Percentiles rank a stretch among this genome's conserved stretches.
These are phyloP conservation scores for Psephotus haematonotus DNA, from an alignment of 2,113 vertebrate genomes.

Conservation along the genomic window DNA sequence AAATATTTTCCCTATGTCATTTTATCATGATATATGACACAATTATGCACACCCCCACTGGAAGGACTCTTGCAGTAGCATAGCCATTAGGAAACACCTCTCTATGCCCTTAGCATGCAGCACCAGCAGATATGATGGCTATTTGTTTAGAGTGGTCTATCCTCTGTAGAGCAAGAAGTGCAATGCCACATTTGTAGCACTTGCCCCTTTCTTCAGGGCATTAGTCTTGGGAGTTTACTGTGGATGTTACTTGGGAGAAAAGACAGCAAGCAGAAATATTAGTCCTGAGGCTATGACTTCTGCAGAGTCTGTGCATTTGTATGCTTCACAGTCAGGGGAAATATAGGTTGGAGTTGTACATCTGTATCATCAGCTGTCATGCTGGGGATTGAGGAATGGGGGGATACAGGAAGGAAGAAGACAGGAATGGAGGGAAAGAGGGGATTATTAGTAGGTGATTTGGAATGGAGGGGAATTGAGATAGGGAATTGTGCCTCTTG, in stretches of 20 bases:
- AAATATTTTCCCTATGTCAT: neutral
- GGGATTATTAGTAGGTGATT: neutral
- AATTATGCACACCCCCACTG: neutral
- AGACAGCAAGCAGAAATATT: neutral
- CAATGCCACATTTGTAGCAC: neutral
- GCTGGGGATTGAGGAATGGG: neutral
- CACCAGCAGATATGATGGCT: neutral
- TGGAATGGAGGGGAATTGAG: neutral
- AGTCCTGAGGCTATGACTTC: neutral
- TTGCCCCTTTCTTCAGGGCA: neutral
- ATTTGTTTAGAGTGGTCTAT: neutral
- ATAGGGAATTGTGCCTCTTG: neutral
- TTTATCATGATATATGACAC: neutral
- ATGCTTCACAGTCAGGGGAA: neutral
- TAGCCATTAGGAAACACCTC: neutral
- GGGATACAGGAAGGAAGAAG: neutral
- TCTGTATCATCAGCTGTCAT: neutral
- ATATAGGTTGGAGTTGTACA: neutral
- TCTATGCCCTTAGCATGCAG: neutral
- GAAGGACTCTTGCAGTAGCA: neutral
- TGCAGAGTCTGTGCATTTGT: neutral
- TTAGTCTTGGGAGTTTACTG: neutral
- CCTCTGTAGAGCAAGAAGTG: neutral
- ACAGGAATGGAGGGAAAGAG: neutral
- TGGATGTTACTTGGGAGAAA: rapidly evolving